These are phyloP conservation scores for Opisthograptis luteolata DNA, from an alignment of 2,888 invertebrate genomes.

Conservation along the genomic window DNA sequence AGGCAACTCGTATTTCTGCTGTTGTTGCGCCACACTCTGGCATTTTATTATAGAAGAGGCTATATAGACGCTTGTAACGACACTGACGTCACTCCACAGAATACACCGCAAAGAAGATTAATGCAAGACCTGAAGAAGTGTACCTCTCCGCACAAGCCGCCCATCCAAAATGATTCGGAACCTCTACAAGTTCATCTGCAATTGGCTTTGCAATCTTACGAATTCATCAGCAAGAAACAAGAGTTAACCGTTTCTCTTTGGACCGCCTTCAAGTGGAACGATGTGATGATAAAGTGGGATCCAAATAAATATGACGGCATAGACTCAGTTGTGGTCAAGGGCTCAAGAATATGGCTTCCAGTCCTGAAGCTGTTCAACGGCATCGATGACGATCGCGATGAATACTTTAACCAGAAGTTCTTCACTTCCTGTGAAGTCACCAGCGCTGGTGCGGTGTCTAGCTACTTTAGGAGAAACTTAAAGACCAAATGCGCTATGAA, in stretches of 20 bases:
- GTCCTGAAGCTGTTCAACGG: slow-evolving; percentile 42
- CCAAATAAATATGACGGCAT: slow-evolving; percentile 44
- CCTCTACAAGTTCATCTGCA: slow-evolving; percentile 29
- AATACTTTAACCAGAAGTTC: slow-evolving; percentile 6
- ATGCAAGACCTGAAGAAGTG: slow-evolving; percentile 21
- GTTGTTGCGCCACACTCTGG: slow-evolving; percentile 9
- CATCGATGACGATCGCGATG: slow-evolving; percentile 18
- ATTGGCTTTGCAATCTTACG: slow-evolving; percentile 47
- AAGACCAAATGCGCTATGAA: slow-evolving; percentile 29
- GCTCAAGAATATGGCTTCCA: slow-evolving; percentile 44
- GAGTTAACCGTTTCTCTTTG: slow-evolving; percentile 39
- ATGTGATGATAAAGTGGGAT: slow-evolving; percentile 52
- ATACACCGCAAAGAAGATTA: slow-evolving; percentile 41
- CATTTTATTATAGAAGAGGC: neutral
- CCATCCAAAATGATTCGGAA: slow-evolving; percentile 12
- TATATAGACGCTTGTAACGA: slow-evolving; percentile 21
- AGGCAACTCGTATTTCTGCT: slow-evolving; percentile 14
- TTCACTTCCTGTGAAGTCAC: slow-evolving; percentile 24
- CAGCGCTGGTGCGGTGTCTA: slow-evolving; percentile 22
- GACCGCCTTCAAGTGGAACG: slow-evolving; percentile 41
- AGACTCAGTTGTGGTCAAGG: slow-evolving; percentile 12
- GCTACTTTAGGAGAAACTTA: slow-evolving; percentile 5
- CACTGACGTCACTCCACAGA: slow-evolving; percentile 24
- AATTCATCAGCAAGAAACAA: slow-evolving; percentile 41
- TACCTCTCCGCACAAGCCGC: slow-evolving; percentile 4